phyloP scores from a whole-genome alignment of 2,888 invertebrate species.

The Macropis europaea region DNA sequence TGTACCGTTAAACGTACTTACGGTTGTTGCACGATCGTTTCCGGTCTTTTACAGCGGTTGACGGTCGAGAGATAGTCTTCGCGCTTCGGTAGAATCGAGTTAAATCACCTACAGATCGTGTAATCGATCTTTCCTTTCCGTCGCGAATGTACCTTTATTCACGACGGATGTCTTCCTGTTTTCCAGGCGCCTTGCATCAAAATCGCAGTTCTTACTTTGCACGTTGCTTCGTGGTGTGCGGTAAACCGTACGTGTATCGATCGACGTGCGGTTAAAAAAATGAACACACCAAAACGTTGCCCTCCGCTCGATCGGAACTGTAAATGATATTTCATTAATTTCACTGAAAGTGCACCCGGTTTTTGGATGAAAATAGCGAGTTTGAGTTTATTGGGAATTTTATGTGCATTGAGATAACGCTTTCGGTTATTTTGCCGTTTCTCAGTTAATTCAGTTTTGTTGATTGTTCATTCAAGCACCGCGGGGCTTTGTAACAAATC shows the following conservation, averaged over 20 bases:
- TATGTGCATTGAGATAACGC: not conserved
- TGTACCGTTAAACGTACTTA: slow-evolving; percentile 68
- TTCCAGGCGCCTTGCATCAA: slow-evolving; percentile 16
- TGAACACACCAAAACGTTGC: too few relatives aligned
- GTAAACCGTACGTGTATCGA: too few relatives aligned
- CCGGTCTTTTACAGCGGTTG: slow-evolving; percentile 65
- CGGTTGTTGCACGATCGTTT: slow-evolving; percentile 66
- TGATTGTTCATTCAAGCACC: not conserved
- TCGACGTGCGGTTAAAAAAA: too few relatives aligned
- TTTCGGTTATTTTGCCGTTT: not conserved
- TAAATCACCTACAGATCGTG: slow-evolving; percentile 45
- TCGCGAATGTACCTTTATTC: not conserved
- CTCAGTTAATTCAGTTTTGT: not conserved
- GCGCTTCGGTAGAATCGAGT: slow-evolving; percentile 40
- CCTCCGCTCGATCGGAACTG: too few relatives aligned
- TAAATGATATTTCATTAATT: too few relatives aligned
- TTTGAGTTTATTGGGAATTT: too few relatives aligned
- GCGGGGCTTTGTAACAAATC: not conserved
- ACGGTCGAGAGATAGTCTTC: slow-evolving; percentile 47
- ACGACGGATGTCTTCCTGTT: not conserved
- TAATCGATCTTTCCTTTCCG: slow-evolving; percentile 39
- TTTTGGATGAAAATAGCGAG: too few relatives aligned
- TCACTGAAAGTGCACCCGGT: too few relatives aligned
- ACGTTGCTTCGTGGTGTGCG: too few relatives aligned
- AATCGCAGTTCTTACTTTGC: not conserved